Evolutionary conservation across 2,888 invertebrate genomes (phyloP), one percentile per base, ranked within the genome.

Genomic region (Rhopalosiphum nymphaeae): DNA sequence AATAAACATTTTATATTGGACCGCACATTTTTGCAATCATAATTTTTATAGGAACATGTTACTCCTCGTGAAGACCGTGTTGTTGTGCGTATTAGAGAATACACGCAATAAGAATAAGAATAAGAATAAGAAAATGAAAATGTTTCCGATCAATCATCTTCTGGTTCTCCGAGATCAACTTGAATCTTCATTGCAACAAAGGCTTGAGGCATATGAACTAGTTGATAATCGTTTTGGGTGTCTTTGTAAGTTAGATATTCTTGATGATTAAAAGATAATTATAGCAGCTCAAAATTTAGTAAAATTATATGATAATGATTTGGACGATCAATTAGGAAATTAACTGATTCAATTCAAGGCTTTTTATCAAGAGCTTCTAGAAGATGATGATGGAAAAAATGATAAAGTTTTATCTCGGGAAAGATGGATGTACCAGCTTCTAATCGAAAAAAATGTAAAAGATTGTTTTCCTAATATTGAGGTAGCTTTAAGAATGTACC

Each of bases 151-250:
- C n/a, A n/a, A n/a, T n/a, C n/a, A n/a, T n/a, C n/a, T n/a, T n/a
- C n/a, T n/a, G n/a, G n/a, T n/a, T n/a, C n/a, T n/a, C n/a, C n/a
- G n/a, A n/a, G n/a, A n/a, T n/a, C n/a, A n/a, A n/a, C n/a, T n/a
- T n/a, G n/a, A 90, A 61, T 89, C 29, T 36, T 89, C 89, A 56
- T 57, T 86, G 46, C 13, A 36, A 44, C 42, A 25, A 44, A 53
- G 89, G 56, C 61, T 89, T 61, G 89, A 89, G 1, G 89, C 89
- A 36, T 89, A 89, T 25, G 26, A 89, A 57, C 61, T 89, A 36
- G 89, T 89, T 16, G 89, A 89, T 89, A 61, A 53, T 1, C 53
- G 53, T 53, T 53, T 53, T 53, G 53, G 53, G 3, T 53, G 13
- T 53, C 16, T 53, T 56, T 42, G 53, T 56, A 89, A 89, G 86